Base-by-base conservation (phyloP, 2,888 invertebrate species). In the Watsonalla cultraria region DNA sequence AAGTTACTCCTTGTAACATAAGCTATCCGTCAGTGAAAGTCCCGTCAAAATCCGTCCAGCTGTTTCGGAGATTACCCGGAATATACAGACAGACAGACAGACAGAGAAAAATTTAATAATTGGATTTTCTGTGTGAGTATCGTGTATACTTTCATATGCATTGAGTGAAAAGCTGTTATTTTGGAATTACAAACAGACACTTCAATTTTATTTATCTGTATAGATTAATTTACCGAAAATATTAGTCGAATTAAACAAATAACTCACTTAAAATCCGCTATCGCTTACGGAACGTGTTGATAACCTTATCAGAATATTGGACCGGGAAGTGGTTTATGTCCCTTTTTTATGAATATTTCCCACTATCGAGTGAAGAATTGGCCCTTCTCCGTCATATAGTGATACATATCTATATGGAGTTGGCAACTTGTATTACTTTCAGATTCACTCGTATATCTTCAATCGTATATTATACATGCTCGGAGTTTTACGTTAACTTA, bases 341-440 rank as follows among this genome's bases (percentile, higher is more conserved):
- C 47, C 42, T 42, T 56, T 60, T 65, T 62, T 62, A 62, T 54
- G 60, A 60, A 65, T 57, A 54, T 57, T 13, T 56, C 57, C 55
- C 62, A 60, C 55, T 57, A 51, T 60, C 14, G 48, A 39, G 14
- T 54, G 54, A 61, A 60, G 54, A 58, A 65, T 65, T 60, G 63
- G 52, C 59, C 52, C 49, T 48, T 48, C 13, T 14, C 37, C 37
- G 49, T 37, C 13, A 13, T 48, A n/a, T 35, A 35, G n/a, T 9
- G 37, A 37, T 4, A 49, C 7, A 37, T 15, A 14, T 9, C 42
- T 11, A 11, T 42, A 42, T 42, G 11, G 11, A 42, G 42, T 42
- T 42, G 42, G 42, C 42, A 42, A 42, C 42, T 42, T 42, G 42
- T 42, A 42, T 42, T 42, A 42, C 39, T 42, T 42, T 42, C 42